Percentiles rank a stretch among this genome's conserved stretches.
Evolutionary conservation across 2,888 invertebrate species (phyloP).

Genomic region (Glomeris marginata): DNA sequence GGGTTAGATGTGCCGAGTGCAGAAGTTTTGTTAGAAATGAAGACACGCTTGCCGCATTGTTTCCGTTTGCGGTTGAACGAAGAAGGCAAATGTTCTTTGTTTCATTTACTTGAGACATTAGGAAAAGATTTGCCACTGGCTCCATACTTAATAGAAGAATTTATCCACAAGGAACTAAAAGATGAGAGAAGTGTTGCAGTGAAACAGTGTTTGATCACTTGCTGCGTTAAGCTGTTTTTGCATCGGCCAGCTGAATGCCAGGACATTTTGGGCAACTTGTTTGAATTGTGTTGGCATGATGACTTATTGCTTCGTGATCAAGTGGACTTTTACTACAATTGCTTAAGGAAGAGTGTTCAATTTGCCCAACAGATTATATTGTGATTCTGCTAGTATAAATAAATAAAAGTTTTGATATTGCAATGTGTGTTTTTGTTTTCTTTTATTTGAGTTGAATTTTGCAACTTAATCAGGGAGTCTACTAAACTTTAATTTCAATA

Average conservation of each 20-base stretch:
- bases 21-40: conserved; percentile 16
- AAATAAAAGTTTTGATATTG: too few relatives aligned
- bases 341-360: conserved; percentile 11
- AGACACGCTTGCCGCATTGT: conserved; percentile 9
- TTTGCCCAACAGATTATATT: too few relatives aligned
- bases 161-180: conserved; percentile 18
- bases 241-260: conserved; percentile 25
- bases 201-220: conserved; percentile 21
- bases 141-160: conserved; percentile 24
- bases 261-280: conserved; percentile 23
- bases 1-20: conserved; percentile 19
- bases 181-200: conserved; percentile 19
- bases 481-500: too few relatives aligned
- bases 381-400: too few relatives aligned
- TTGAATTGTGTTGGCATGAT: conserved; percentile 22
- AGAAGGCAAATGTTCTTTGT: conserved; percentile 21
- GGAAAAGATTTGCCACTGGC: conserved; percentile 20
- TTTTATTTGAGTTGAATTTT: too few relatives aligned
- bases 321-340: conserved; percentile 17
- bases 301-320: conserved; percentile 18
- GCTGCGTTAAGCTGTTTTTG: conserved; percentile 23
- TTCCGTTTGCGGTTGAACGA: conserved; percentile 12
- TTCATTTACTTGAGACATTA: conserved; percentile 23
- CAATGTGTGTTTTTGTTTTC: too few relatives aligned
- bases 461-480: too few relatives aligned